Evolutionary conservation across 30 jellyfish, hydroid and myxozoan genomes (phyloP).

Genomic region (Nemopilema nomurai): DNA sequence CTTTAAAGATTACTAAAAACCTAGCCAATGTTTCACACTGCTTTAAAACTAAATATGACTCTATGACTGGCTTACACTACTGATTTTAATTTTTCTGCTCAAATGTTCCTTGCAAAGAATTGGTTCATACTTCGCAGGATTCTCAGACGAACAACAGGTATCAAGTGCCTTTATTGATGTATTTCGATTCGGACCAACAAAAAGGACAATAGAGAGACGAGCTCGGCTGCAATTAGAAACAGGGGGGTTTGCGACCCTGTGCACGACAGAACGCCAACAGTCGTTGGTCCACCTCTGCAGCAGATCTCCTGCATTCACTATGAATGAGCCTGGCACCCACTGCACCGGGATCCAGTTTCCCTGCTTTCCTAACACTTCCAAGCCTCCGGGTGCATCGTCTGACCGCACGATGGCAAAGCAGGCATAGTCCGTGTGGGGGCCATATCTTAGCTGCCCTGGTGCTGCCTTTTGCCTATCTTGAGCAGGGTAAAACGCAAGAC

Average conservation of each 20-base stretch:
- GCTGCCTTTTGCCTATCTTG: slow-evolving; percentile 39
- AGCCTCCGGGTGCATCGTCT: slow-evolving; percentile 64
- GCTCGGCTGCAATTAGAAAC: slow-evolving; percentile 24
- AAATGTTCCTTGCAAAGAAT: slow-evolving; percentile 62
- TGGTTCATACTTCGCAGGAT: slow-evolving; percentile 52
- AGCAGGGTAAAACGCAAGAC: slow-evolving; percentile 64
- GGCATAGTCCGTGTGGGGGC: slow-evolving; percentile 70
- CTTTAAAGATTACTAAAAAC: too few relatives aligned
- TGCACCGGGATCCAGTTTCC: slow-evolving; percentile 56
- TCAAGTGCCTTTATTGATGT: slow-evolving; percentile 43
- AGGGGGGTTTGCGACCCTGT: slow-evolving; percentile 74
- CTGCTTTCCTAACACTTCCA: slow-evolving; percentile 47
- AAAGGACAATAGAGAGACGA: slow-evolving; percentile 54
- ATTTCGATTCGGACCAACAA: slow-evolving; percentile 75
- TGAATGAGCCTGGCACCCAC: slow-evolving; percentile 42
- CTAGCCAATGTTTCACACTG: too few relatives aligned
- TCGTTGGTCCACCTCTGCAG: slow-evolving; percentile 73
- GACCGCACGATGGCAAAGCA: slow-evolving; percentile 60
- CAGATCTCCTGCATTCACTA: slow-evolving; percentile 61
- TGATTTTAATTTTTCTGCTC: slow-evolving; percentile 37
- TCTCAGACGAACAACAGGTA: slow-evolving; percentile 30
- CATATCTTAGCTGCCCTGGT: slow-evolving; percentile 55
- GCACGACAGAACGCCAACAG: slow-evolving; percentile 70
- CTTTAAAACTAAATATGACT: too few relatives aligned
- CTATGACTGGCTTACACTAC: slow-evolving; percentile 30